phyloP scores from a whole-genome alignment of 2,797 vertebrate genomes.

The Rhincodon typus region DNA sequence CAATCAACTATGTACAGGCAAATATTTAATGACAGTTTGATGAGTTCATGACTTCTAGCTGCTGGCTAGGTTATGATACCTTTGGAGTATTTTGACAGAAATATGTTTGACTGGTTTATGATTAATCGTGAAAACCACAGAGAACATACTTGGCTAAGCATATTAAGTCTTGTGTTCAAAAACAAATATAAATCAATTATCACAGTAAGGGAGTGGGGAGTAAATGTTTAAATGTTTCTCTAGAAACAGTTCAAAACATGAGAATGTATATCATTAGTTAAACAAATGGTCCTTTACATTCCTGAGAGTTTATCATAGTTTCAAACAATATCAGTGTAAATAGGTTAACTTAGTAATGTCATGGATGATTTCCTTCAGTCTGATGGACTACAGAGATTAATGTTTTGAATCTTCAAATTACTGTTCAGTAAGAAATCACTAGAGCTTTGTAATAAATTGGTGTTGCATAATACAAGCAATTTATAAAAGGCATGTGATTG shows the following conservation, averaged over 20 bases:
- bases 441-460: neutral
- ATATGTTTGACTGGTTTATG: constrained; percentile 32
- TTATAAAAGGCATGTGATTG: constrained; percentile 1
- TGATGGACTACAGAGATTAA: neutral
- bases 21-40: constrained; percentile 13
- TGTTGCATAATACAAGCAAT: neutral
- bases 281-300: constrained; percentile 33
- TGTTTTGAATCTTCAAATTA: neutral
- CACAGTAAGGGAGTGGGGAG: constrained; percentile 31
- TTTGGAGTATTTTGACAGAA: constrained; percentile 32
- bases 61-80: neutral
- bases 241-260: constrained; percentile 34
- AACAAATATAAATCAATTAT: constrained; percentile 38
- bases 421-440: neutral
- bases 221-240: constrained; percentile 35
- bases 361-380: constrained; percentile 24
- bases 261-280: constrained; percentile 22
- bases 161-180: constrained; percentile 36
- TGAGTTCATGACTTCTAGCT: constrained; percentile 30
- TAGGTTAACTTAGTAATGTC: constrained; percentile 19
- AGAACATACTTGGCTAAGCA: constrained; percentile 37
- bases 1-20: neutral
- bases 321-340: constrained; percentile 29
- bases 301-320: constrained; percentile 24
- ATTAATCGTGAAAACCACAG: constrained; percentile 35